These are phyloP conservation scores for Plutomurus gul DNA, from an alignment of 1,140 invertebrate species.

Conservation along the genomic window DNA sequence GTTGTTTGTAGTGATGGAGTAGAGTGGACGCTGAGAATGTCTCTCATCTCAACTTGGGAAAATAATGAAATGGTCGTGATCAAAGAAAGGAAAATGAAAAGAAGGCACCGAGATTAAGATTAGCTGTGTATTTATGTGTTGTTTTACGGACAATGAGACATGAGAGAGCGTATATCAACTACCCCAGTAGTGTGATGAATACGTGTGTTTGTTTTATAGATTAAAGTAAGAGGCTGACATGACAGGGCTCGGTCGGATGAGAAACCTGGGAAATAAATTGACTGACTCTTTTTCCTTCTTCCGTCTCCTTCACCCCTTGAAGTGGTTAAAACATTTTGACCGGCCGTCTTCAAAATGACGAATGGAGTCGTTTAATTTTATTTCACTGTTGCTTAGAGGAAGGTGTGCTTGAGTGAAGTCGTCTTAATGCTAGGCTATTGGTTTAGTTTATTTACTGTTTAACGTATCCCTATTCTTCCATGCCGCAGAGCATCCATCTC, in stretches of 20 bases:
- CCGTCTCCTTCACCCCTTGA: background rate
- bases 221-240: too few species aligned
- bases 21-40: background rate
- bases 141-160: background rate
- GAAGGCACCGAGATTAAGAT: background rate
- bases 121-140: constrained; percentile 9
- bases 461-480: too few species aligned
- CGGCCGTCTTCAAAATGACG: background rate
- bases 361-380: constrained; percentile 16
- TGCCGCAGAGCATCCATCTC: too few species aligned
- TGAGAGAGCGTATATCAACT: background rate
- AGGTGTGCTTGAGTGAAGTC: too few species aligned
- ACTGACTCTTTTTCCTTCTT: constrained; percentile 20
- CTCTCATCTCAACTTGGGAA: background rate
- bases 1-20: background rate
- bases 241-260: too few species aligned
- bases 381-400: background rate
- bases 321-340: background rate
- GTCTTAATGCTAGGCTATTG: too few species aligned
- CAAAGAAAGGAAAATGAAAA: constrained; percentile 24
- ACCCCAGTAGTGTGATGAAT: too few species aligned
- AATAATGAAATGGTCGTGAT: constrained; percentile 22
- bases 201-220: background rate
- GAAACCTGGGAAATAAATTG: constrained; percentile 26
- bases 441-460: too few species aligned